Evolutionary conservation across 2,888 invertebrate species (phyloP).

Genomic region (Cyclophora punctaria): DNA sequence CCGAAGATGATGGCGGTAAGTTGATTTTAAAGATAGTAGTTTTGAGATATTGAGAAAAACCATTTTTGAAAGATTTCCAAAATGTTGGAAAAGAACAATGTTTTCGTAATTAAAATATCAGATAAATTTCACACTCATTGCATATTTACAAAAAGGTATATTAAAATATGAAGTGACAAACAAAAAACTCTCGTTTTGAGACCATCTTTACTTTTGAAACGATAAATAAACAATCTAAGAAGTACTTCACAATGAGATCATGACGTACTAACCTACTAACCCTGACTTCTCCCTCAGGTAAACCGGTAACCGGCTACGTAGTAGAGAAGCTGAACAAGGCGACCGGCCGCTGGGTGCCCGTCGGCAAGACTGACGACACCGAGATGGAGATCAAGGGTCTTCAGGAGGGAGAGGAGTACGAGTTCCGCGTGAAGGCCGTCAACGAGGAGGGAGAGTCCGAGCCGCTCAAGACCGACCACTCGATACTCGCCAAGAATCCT

Average conservation of each 20-base stretch:
- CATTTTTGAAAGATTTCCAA: too few species aligned
- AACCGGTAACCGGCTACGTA: slow-evolving; percentile 92
- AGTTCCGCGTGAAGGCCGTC: slow-evolving; percentile 94
- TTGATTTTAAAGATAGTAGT: slow-evolving; percentile 2
- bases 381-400: slow-evolving; percentile 89
- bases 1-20: slow-evolving; percentile 93
- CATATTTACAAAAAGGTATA: too few species aligned
- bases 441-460: slow-evolving; percentile 97
- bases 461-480: slow-evolving; percentile 92
- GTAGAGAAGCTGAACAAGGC: slow-evolving; percentile 95
- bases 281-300: slow-evolving; percentile 48
- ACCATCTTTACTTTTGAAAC: too few species aligned
- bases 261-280: not conserved
- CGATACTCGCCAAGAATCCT: slow-evolving; percentile 96
- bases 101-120: too few species aligned
- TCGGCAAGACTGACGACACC: slow-evolving; percentile 89
- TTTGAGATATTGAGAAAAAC: too few species aligned
- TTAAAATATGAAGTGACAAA: too few species aligned
- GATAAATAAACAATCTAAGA: too few species aligned
- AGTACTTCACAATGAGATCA: too few species aligned
- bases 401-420: slow-evolving; percentile 91
- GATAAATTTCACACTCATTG: too few species aligned
- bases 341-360: slow-evolving; percentile 95
- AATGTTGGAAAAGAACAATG: too few species aligned
- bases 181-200: too few species aligned